Base-by-base conservation (phyloP, 2,113 vertebrate species). In the Rhea pennata region DNA sequence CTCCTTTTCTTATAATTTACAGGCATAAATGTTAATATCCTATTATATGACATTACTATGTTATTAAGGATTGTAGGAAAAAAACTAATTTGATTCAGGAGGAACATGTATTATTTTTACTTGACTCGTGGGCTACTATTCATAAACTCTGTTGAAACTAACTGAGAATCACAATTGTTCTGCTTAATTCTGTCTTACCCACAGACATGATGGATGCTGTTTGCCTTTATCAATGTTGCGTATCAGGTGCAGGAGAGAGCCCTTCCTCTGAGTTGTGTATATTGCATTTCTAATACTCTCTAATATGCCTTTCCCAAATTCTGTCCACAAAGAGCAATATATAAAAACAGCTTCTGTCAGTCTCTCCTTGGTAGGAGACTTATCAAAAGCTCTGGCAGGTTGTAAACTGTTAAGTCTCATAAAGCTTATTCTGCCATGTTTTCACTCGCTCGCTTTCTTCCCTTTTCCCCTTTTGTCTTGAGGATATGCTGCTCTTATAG, bases 291-390 rank as follows among this genome's bases (percentile, higher is more conserved):
- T 61, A 46, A 9, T 39, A 58, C 29, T 58, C 15, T 31, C 56
- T 58, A 58, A 58, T 31, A 29, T 12, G 56, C 24, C 39, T 90
- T 91, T 87, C 29, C 40, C 36, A 71, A 40, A 61, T 76, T 88
- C 56, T 53, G 20, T 72, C 42, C 22, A 26, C 29, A n/a, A 8
- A 4, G 15, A 0, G 0, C 40, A 36, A 0, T 1, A 2, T 33
- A 29, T 74, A 64, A 89, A 87, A 62, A 14, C 50, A 91, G 39
- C 36, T 20, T 84, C 33, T 0, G 1, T 17, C 2, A 12, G 46
- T 84, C 39, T 48, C 33, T 44, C 9, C 7, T 46, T 82, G 33
- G 17, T 64, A 66, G 59, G 23, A 90, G 58, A 67, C n/a, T 23
- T 61, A 46, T 53, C 64, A 83, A 62, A 84, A 67, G 4, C 31